A percentile compares a stretch with the other conserved stretches of the same genome.
Evolutionary conservation across 2,113 vertebrate species (phyloP).

Genomic region (Brachionichthys hirsutus): DNA sequence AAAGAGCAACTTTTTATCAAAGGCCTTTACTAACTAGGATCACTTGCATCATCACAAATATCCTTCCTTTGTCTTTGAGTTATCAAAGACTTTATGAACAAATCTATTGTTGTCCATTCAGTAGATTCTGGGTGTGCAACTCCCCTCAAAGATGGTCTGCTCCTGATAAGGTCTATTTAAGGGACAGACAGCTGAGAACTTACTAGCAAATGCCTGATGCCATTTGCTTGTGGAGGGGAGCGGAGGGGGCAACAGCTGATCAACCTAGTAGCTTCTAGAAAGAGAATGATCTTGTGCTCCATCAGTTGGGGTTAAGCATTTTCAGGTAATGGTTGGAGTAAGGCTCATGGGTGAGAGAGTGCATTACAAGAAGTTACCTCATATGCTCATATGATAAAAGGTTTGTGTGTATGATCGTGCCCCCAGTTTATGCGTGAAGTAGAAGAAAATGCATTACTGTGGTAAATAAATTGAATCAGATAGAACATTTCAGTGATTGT

Average conservation of each 20-base stretch:
- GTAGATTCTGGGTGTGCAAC: conserved; percentile 6
- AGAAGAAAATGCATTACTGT: too few species aligned
- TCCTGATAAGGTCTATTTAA: conserved; percentile 78
- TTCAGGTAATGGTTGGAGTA: not conserved
- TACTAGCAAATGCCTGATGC: conserved; percentile 71
- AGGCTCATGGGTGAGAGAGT: not conserved
- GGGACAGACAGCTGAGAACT: conserved; percentile 80
- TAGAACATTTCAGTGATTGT: too few species aligned
- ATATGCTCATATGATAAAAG: too few species aligned
- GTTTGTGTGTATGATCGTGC: too few species aligned
- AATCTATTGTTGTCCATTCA: rapidly evolving
- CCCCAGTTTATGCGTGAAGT: too few species aligned
- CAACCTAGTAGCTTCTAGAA: conserved; percentile 78
- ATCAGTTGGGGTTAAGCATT: not conserved
- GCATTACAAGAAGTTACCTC: too few species aligned
- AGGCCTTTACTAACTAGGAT: not conserved
- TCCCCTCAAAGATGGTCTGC: conserved; percentile 62
- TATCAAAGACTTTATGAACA: not conserved
- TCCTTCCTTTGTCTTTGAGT: not conserved
- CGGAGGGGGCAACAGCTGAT: conserved; percentile 69
- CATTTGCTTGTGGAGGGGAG: conserved; percentile 32
- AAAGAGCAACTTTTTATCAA: not conserved
- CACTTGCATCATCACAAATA: not conserved
- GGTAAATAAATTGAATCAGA: too few species aligned
- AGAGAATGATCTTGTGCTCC: conserved; percentile 38